These are phyloP conservation scores for Craseonycteris thonglongyai DNA, from an alignment of 2,113 vertebrate genomes.

Conservation along the genomic window DNA sequence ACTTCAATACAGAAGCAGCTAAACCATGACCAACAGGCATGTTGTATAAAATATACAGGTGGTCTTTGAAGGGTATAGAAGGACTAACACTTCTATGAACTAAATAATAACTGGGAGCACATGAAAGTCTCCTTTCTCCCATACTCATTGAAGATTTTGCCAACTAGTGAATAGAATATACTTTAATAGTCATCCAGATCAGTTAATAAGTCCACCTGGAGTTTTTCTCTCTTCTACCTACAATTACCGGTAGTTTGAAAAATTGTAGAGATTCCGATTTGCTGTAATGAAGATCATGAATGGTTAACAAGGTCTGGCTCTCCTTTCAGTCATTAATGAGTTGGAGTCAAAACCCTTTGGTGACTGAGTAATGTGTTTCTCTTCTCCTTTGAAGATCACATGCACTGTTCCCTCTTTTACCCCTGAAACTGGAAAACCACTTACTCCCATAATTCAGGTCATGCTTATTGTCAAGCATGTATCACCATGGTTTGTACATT, in stretches of 20 bases:
- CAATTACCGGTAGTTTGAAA: constrained; percentile 61
- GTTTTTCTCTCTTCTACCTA: constrained; percentile 62
- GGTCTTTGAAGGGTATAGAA: constrained; percentile 85
- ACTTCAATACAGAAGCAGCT: too few species aligned
- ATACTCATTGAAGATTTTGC: constrained; percentile 78
- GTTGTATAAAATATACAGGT: constrained; percentile 74
- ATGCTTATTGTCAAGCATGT: neutral
- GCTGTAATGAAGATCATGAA: constrained; percentile 40
- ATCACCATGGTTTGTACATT: neutral
- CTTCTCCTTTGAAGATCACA: neutral
- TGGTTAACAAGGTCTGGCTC: constrained; percentile 30
- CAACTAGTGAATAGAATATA: constrained; percentile 2
- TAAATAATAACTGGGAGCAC: constrained; percentile 97
- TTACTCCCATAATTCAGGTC: constrained; percentile 12
- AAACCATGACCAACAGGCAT: too few species aligned
- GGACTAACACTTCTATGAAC: constrained; percentile 93
- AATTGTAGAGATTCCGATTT: constrained; percentile 50
- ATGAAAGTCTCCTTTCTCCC: constrained; percentile 84
- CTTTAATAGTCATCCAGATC: constrained; percentile 50
- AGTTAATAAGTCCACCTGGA: constrained; percentile 63
- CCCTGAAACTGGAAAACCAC: constrained; percentile 52
- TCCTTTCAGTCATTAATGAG: constrained; percentile 31
- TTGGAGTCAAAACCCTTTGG: constrained; percentile 43
- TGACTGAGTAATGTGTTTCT: constrained; percentile 43
- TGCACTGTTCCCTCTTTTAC: neutral